Evolutionary conservation across 1,140 invertebrate species (phyloP).

Genomic region (Drosophila sturtevanti): DNA sequence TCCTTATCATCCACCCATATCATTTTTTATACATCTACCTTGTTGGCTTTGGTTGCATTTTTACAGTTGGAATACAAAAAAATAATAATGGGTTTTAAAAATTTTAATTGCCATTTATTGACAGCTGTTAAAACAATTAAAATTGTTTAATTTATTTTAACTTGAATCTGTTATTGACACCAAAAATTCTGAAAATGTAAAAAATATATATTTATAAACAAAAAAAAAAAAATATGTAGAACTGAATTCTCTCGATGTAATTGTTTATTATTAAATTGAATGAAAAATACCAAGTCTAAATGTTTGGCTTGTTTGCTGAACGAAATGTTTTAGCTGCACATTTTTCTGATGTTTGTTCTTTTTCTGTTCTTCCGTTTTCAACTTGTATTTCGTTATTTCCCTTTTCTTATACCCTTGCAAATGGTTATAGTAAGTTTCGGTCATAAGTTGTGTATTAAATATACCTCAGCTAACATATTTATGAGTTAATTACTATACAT

Average conservation of each 20-base stretch:
- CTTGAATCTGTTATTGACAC: background rate
- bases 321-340: slow-evolving; percentile 14
- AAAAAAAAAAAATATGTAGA: background rate
- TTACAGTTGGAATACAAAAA: background rate
- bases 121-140: background rate
- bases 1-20: no score
- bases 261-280: slow-evolving; percentile 56
- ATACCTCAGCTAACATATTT: no score
- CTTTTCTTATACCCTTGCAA: background rate
- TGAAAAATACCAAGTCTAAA: slow-evolving; percentile 59
- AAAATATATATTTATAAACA: background rate
- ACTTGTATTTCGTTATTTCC: background rate
- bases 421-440: background rate
- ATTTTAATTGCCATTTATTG: slow-evolving; percentile 4
- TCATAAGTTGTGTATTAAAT: background rate
- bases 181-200: background rate
- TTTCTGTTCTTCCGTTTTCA: background rate
- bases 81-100: background rate
- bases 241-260: background rate
- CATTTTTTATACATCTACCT: no score
- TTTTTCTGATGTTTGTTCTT: slow-evolving; percentile 17
- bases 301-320: background rate
- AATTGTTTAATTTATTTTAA: background rate
- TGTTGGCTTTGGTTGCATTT: background rate
- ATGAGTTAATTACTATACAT: no score